Evolutionary conservation across 1,140 invertebrate species (phyloP).

Genomic region (Drosophila biarmipes): DNA sequence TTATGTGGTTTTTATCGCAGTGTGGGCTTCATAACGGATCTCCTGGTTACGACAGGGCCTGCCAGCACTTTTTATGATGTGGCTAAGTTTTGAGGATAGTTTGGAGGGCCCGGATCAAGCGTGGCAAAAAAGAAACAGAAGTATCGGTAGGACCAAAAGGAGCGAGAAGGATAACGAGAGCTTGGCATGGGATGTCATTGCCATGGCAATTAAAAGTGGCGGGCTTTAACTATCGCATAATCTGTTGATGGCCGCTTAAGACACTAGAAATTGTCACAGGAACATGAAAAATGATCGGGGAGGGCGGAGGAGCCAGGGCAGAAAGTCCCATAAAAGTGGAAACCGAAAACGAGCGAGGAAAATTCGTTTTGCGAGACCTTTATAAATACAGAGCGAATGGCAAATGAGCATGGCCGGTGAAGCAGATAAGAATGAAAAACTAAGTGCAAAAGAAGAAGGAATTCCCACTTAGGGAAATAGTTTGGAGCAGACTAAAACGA

Average conservation of each 20-base stretch:
- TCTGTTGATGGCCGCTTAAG: constrained; percentile 66
- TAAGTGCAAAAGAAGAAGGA: constrained; percentile 23
- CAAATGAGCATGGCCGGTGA: constrained; percentile 27
- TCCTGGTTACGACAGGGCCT: constrained; percentile 55
- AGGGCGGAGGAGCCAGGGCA: neutral
- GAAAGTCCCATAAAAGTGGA: constrained; percentile 36
- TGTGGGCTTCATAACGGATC: constrained; percentile 56
- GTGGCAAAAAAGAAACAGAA: constrained; percentile 1
- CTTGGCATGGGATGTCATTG: constrained; percentile 65
- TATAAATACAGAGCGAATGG: constrained; percentile 39
- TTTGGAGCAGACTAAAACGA: neutral
- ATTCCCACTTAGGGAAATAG: constrained; percentile 1
- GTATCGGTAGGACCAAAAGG: neutral
- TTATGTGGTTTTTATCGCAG: constrained; percentile 22
- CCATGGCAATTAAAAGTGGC: constrained; percentile 74
- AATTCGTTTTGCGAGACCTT: constrained; percentile 35
- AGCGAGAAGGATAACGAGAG: constrained; percentile 31
- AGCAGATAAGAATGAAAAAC: constrained; percentile 29
- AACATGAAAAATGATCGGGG: neutral
- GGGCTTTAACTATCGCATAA: constrained; percentile 64
- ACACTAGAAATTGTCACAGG: constrained; percentile 37
- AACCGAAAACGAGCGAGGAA: constrained; percentile 13
- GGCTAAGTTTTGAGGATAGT: constrained; percentile 69
- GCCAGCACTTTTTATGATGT: constrained; percentile 66
- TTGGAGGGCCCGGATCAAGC: constrained; percentile 18